Evolutionary conservation across 2,113 vertebrate genomes (phyloP), one percentile per base, ranked within the genome.

Genomic region (Malurus alboscapulatus): DNA sequence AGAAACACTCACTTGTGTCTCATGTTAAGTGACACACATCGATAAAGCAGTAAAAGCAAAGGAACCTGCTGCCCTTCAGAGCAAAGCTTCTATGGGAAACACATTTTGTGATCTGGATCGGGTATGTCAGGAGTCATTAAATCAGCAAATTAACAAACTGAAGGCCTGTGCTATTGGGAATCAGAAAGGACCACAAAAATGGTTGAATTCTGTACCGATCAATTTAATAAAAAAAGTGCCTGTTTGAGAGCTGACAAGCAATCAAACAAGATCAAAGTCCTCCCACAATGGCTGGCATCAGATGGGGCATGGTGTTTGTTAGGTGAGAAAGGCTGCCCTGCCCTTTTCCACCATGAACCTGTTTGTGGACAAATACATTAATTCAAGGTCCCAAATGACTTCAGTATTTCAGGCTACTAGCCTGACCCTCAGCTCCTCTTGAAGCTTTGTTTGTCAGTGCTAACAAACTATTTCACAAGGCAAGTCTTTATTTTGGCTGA

Each of bases 401-500:
- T 74, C 79, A 90, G 48, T 44, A 84, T 92, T 94, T 88, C 83
- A 74, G 63, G 8, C 59, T 59, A 26, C 44, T 42, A 62, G 29
- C 61, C 68, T 72, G 88, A 92, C 80, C 38, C 83, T 73, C 73
- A 76, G 0, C 40, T 84, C 57, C 30, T 81, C 6, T 18, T 42
- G 48, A 92, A 94, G 65, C 32, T 45, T 86, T 88, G 71, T 86
- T 93, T 90, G 77, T 90, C 73, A 80, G n/a, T 26, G 22, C 73
- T 86, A 92, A 85, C 1, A 8, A 76, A 54, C 57, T 68, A 34
- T 85, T 93, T 94, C 72, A 51, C 3, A 8, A 78, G 72, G 32
- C 61, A 71, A 90, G 61, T 50, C 88, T 92, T 88, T 66, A 86
- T 81, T 76, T 90, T 61, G 53, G 80, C 59, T 93, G 80, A 92